These are phyloP conservation scores for Nomada hirtipes DNA, from an alignment of 2,888 invertebrate species.

Conservation along the genomic window DNA sequence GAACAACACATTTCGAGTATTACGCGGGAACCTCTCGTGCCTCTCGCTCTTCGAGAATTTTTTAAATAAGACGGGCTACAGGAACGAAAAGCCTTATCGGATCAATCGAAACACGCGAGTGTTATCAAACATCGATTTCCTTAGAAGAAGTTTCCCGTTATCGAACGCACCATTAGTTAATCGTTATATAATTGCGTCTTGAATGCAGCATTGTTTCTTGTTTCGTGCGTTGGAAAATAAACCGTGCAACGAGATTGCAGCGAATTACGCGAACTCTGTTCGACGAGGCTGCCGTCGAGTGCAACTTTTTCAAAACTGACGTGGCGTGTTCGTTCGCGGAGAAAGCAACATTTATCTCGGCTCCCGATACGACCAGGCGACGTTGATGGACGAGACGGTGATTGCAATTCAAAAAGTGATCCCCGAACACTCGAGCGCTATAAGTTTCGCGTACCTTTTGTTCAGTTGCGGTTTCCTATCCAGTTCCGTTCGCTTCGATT, in stretches of 20 bases:
- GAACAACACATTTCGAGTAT: slow-evolving; percentile 10
- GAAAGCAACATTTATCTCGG: slow-evolving; percentile 36
- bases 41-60: neutral
- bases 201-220: no score
- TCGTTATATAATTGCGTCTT: no score
- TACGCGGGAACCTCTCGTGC: neutral
- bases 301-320: slow-evolving; percentile 39
- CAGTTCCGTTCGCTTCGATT: neutral
- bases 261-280: neutral
- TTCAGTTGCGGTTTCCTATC: neutral
- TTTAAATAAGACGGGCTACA: neutral
- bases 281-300: neutral
- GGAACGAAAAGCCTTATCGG: neutral
- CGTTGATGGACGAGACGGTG: slow-evolving; percentile 60
- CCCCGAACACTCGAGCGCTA: neutral
- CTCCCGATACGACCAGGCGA: slow-evolving; percentile 15
- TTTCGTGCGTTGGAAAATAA: slow-evolving; percentile 1
- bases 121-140: no score
- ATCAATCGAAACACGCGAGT: no score
- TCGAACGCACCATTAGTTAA: neutral
- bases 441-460: neutral
- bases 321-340: slow-evolving; percentile 3
- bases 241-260: neutral
- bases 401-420: slow-evolving; percentile 49
- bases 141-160: neutral